Evolutionary conservation across 2,797 vertebrate species (phyloP).

Genomic region (Leuciscus waleckii): DNA sequence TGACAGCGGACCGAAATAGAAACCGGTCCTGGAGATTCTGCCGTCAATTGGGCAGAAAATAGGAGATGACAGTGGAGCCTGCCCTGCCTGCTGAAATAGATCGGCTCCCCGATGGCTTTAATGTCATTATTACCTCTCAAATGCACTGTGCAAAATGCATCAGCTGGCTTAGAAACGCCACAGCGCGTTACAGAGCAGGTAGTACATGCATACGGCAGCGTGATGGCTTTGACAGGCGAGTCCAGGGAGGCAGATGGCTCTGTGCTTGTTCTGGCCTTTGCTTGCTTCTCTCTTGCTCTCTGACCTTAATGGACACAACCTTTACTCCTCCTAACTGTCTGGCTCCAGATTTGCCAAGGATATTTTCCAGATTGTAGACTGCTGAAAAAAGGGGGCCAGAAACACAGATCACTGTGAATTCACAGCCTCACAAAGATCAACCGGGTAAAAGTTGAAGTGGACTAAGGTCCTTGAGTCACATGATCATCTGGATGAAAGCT

Average conservation of each 20-base stretch:
- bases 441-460: not conserved
- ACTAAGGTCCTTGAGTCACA: not conserved
- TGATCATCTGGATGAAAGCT: not conserved
- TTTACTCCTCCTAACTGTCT: conserved; percentile 18
- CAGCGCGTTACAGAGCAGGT: conserved; percentile 64
- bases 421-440: not conserved
- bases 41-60: conserved; percentile 84
- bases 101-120: conserved; percentile 82
- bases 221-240: conserved; percentile 69
- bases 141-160: conserved; percentile 81
- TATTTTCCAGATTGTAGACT: conserved; percentile 3
- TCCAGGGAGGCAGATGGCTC: conserved; percentile 47
- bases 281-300: conserved; percentile 15
- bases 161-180: conserved; percentile 74
- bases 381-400: not conserved
- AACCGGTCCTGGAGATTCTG: conserved; percentile 81
- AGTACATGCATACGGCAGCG: conserved; percentile 71
- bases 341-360: not conserved
- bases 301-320: conserved; percentile 29
- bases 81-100: conserved; percentile 82
- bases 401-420: conserved; percentile 4
- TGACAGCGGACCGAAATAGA: conserved; percentile 80
- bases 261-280: conserved; percentile 15
- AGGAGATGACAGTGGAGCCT: conserved; percentile 83
- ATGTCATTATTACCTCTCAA: conserved; percentile 88